Conservation (phyloP, 2,113 vertebrate species). For the Mixornis gularis region DNA sequence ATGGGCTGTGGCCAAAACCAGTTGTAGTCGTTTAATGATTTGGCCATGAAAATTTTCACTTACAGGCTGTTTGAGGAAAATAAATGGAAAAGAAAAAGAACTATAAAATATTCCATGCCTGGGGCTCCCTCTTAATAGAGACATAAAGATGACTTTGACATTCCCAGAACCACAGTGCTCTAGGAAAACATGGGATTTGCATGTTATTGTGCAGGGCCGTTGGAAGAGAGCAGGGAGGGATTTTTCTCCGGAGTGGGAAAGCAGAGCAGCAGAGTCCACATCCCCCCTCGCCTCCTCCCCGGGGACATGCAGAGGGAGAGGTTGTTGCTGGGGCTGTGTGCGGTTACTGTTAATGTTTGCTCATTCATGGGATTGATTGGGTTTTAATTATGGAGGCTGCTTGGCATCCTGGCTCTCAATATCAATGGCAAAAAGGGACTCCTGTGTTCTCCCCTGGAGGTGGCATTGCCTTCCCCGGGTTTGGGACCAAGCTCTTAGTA, state of each 20-base stretch:
- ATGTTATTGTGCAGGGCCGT: conserved; percentile 49
- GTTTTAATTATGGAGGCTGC: conserved; percentile 17
- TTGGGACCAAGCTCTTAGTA: neutral
- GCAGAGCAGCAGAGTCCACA: neutral
- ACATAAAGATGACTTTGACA: conserved; percentile 57
- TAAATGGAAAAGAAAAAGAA: conserved; percentile 1
- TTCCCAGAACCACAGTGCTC: conserved; percentile 44
- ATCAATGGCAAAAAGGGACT: conserved; percentile 18
- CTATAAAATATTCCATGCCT: conserved; percentile 52
- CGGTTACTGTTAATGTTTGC: neutral
- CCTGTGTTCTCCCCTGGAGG: conserved; percentile 27
- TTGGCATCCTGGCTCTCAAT: conserved; percentile 9
- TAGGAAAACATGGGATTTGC: conserved; percentile 24
- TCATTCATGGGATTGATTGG: conserved; percentile 31
- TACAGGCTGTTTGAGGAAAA: conserved; percentile 60
- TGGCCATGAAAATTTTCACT: conserved; percentile 60
- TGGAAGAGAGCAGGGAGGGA: neutral
- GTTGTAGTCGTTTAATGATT: conserved; percentile 47
- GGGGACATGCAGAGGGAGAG: neutral
- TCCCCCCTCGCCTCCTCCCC: neutral
- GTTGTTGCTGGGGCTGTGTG: conserved; percentile 40
- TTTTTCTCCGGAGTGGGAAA: conserved; percentile 37
- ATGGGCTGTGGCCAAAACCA: conserved; percentile 47
- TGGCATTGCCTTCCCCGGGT: neutral
- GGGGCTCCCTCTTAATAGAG: conserved; percentile 58